These are phyloP conservation scores for Nanorana parkeri DNA, from an alignment of 2,113 vertebrate genomes.

Conservation along the genomic window DNA sequence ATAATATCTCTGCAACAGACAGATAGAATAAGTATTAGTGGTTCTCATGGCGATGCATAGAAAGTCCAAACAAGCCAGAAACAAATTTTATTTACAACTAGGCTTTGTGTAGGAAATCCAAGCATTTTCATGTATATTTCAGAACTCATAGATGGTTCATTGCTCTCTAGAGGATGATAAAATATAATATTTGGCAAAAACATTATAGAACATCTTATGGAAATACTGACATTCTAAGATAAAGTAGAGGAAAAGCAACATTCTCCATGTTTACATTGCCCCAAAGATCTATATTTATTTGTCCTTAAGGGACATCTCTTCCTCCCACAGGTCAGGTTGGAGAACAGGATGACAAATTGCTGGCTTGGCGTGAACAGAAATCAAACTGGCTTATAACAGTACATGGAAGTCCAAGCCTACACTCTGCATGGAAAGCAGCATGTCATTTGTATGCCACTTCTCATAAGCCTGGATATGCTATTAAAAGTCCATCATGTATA, in stretches of 20 bases:
- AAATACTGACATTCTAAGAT: slow-evolving; percentile 8
- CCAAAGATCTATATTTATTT: slow-evolving; percentile 19
- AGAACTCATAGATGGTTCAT: slow-evolving; percentile 1
- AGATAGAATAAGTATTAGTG: neutral
- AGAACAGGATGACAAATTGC: slow-evolving; percentile 26
- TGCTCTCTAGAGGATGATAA: neutral
- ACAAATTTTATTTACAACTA: neutral
- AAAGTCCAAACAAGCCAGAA: neutral
- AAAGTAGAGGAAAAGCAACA: neutral
- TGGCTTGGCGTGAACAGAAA: slow-evolving; percentile 34
- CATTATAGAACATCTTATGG: slow-evolving; percentile 11
- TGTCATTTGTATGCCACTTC: slow-evolving; percentile 7
- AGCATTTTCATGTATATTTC: neutral
- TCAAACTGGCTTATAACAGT: slow-evolving; percentile 31
- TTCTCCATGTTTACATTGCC: slow-evolving; percentile 16
- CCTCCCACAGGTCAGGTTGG: neutral
- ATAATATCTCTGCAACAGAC: too few species aligned
- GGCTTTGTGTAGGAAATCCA: neutral
- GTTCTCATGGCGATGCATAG: neutral
- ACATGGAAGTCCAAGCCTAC: neutral
- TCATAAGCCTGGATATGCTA: slow-evolving; percentile 29
- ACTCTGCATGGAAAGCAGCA: slow-evolving; percentile 13
- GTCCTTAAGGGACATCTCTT: neutral
- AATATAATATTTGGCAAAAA: slow-evolving; percentile 1
- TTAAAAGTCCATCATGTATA: slow-evolving; percentile 44